A percentile compares a stretch with the other conserved stretches of the same genome.
These are phyloP conservation scores for Agrochola lota DNA, from an alignment of 2,888 invertebrate genomes.

Conservation along the genomic window DNA sequence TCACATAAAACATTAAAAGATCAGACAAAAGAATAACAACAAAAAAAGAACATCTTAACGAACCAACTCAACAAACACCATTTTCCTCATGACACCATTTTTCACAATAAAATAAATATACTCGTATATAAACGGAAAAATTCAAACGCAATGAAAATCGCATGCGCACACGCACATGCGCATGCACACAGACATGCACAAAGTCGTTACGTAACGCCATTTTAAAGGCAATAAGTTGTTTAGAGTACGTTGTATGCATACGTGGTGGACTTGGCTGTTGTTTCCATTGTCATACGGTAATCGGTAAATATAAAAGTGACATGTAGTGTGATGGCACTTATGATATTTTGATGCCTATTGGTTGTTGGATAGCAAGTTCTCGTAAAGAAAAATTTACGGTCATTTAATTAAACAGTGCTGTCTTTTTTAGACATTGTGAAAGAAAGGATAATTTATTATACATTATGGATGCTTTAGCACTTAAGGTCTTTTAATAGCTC, in stretches of 20 bases:
- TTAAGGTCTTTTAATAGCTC: neutral
- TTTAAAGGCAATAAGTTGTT: slow-evolving; percentile 83
- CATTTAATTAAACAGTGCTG: neutral
- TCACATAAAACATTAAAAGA: neutral
- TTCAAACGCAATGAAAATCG: slow-evolving; percentile 70
- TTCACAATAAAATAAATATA: slow-evolving; percentile 59
- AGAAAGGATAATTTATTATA: neutral
- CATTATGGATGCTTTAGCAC: no score
- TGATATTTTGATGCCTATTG: neutral
- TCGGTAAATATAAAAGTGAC: neutral
- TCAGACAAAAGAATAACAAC: neutral
- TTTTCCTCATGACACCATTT: slow-evolving; percentile 58
- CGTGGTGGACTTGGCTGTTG: slow-evolving; percentile 62
- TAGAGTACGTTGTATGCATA: slow-evolving; percentile 78
- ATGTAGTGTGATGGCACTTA: neutral
- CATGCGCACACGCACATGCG: slow-evolving; percentile 61
- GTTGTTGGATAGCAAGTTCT: neutral
- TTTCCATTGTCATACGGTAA: slow-evolving; percentile 74
- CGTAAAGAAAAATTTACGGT: neutral
- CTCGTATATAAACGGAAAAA: slow-evolving; percentile 74
- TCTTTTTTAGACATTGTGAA: no score
- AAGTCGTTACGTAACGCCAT: slow-evolving; percentile 79
- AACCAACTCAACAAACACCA: slow-evolving; percentile 11
- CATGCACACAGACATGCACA: slow-evolving; percentile 54
- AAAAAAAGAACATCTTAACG: slow-evolving; percentile 30